phyloP scores from a whole-genome alignment of 2,888 invertebrate species.

The Bruchidius siliquastri region DNA sequence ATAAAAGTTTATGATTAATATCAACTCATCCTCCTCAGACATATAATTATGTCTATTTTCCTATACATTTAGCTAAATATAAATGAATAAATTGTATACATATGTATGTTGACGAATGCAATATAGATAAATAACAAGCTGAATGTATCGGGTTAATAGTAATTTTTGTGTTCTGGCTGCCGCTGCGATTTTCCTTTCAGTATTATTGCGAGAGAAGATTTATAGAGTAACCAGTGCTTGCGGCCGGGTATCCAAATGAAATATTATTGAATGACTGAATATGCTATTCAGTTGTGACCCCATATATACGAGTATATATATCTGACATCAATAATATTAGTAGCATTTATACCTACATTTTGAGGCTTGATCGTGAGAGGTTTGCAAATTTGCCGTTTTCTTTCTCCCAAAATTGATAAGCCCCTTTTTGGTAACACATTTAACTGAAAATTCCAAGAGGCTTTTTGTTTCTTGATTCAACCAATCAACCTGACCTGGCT shows the following conservation, averaged over 20 bases:
- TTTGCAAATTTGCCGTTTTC: too few relatives aligned
- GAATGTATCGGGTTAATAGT: background rate
- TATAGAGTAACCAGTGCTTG: background rate
- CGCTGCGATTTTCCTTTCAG: background rate
- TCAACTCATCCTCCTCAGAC: background rate
- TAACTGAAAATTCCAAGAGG: too few relatives aligned
- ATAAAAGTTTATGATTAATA: too few relatives aligned
- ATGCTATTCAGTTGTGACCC: background rate
- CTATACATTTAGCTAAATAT: too few relatives aligned
- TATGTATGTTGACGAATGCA: background rate
- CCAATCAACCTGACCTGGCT: too few relatives aligned
- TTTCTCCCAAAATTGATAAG: too few relatives aligned
- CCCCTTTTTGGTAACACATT: too few relatives aligned
- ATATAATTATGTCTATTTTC: background rate
- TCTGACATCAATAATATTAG: too few relatives aligned
- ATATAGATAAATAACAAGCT: background rate
- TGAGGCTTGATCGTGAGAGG: too few relatives aligned
- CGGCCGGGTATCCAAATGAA: background rate
- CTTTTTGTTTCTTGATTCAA: too few relatives aligned
- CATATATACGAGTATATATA: conserved; percentile 2
- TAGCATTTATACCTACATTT: too few relatives aligned
- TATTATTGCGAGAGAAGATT: background rate
- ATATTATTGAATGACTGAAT: background rate
- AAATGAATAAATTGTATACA: too few relatives aligned
- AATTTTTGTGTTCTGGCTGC: background rate